Evolutionary conservation across 2,888 invertebrate genomes (phyloP).

Genomic region (Tetragnatha montana): DNA sequence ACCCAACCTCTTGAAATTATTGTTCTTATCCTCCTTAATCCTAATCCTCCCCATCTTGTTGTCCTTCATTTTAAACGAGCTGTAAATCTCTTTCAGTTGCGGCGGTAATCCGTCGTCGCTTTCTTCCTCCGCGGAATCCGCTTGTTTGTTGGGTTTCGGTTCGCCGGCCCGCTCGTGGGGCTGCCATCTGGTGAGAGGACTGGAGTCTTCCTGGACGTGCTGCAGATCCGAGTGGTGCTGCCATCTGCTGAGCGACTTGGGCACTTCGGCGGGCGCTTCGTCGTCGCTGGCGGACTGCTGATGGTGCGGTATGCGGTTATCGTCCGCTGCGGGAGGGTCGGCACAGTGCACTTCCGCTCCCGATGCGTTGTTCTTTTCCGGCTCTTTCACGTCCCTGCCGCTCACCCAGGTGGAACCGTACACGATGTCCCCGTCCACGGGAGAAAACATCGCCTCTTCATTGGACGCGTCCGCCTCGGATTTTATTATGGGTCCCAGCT

Average conservation of each 20-base stretch:
- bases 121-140: constrained; percentile 14
- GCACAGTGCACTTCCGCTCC: constrained; percentile 58
- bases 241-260: constrained; percentile 67
- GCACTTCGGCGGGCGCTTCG: constrained; percentile 29
- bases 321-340: constrained; percentile 45
- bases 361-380: constrained; percentile 56
- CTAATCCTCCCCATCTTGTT: constrained; percentile 53
- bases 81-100: constrained; percentile 60
- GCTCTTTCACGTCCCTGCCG: constrained; percentile 33
- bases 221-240: constrained; percentile 65
- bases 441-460: constrained; percentile 65
- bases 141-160: background rate
- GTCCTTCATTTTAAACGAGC: constrained; percentile 63
- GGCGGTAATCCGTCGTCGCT: constrained; percentile 54
- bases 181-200: constrained; percentile 68
- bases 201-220: constrained; percentile 58
- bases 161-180: constrained; percentile 47
- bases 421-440: constrained; percentile 64
- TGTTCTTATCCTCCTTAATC: constrained; percentile 62
- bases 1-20: constrained; percentile 63
- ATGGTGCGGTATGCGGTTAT: constrained; percentile 24
- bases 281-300: constrained; percentile 59
- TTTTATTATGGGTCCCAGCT: background rate
- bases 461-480: background rate
- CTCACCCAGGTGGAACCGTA: constrained; percentile 63